These are phyloP conservation scores for Psittacara wagleri DNA, from an alignment of 2,113 vertebrate species.

Conservation along the genomic window DNA sequence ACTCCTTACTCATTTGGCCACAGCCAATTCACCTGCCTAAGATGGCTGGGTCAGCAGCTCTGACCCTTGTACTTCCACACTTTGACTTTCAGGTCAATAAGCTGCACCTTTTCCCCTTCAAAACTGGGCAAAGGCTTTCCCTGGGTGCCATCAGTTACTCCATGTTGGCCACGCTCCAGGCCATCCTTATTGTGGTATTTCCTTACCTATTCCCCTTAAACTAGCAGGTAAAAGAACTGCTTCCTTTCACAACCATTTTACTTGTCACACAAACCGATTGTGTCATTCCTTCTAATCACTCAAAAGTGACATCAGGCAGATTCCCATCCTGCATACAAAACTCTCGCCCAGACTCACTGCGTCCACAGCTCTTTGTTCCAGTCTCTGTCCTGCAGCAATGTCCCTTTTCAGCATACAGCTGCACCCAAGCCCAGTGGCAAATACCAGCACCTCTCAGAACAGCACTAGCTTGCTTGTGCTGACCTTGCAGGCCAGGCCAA, in stretches of 20 bases:
- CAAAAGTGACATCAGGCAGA: background rate
- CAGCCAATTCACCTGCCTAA: background rate
- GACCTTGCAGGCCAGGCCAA: constrained; percentile 9
- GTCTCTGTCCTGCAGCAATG: background rate
- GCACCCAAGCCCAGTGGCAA: background rate
- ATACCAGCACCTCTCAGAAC: background rate
- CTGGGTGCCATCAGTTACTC: background rate
- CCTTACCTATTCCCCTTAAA: background rate
- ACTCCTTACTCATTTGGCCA: background rate
- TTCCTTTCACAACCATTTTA: background rate
- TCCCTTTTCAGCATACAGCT: background rate
- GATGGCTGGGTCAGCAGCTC: background rate
- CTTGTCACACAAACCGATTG: fast-evolving
- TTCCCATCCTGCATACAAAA: fast-evolving
- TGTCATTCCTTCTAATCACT: background rate
- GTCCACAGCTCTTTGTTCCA: background rate
- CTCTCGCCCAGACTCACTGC: fast-evolving
- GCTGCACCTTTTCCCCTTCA: background rate
- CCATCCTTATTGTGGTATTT: background rate
- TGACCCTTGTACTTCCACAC: background rate
- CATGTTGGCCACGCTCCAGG: background rate
- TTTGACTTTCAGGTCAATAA: background rate
- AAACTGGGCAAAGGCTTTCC: background rate
- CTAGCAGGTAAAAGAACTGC: background rate
- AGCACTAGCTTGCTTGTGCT: background rate